Percentiles rank a stretch among this genome's conserved stretches.
These are phyloP conservation scores for Camelus dromedarius DNA, from an alignment of 2,113 vertebrate genomes.

Conservation along the genomic window DNA sequence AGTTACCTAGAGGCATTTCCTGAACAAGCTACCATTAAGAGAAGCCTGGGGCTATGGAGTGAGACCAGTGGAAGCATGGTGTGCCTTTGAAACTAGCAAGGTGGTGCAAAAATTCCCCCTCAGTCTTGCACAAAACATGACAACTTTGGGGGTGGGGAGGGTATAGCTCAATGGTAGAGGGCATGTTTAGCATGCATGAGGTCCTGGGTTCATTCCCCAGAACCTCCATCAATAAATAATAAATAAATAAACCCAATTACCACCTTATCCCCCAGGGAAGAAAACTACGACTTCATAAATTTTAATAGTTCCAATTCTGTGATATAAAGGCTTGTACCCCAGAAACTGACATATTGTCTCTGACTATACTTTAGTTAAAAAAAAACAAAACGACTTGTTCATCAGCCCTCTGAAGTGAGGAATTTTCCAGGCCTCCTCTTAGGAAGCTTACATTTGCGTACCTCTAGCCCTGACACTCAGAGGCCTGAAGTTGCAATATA, in stretches of 20 bases:
- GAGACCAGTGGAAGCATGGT: neutral
- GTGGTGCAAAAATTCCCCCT: neutral
- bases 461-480: neutral
- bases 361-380: no score
- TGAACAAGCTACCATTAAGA: neutral
- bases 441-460: neutral
- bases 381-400: neutral
- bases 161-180: no score
- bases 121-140: neutral
- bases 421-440: neutral
- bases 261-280: no score
- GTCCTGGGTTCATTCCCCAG: no score
- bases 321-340: neutral
- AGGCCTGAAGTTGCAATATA: neutral
- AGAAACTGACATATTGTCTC: no score
- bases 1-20: neutral
- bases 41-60: neutral
- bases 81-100: neutral
- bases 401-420: neutral
- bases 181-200: no score
- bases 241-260: no score
- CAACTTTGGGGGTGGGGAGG: no score
- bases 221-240: no score
- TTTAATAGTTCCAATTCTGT: neutral
- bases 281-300: neutral